These are phyloP conservation scores for Octodonta nipae DNA, from an alignment of 2,888 invertebrate genomes.

Conservation along the genomic window DNA sequence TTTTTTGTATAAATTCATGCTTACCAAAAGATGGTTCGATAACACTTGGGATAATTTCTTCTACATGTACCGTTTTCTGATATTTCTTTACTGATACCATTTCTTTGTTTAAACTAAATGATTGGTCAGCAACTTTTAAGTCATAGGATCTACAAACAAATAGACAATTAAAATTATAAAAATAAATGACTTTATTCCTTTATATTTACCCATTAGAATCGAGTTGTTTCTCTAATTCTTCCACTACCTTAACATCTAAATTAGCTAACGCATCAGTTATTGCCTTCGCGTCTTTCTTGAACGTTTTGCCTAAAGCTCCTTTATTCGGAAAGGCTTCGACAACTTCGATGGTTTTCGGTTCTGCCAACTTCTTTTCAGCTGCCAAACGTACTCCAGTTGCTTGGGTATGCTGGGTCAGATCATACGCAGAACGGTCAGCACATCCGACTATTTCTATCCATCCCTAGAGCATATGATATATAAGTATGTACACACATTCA, in stretches of 20 bases:
- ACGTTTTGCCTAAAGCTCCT: slow-evolving; percentile 77
- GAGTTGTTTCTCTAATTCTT: slow-evolving; percentile 47
- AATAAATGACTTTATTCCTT: too few species aligned
- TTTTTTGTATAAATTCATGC: too few species aligned
- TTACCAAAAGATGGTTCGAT: slow-evolving; percentile 96
- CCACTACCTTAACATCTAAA: slow-evolving; percentile 45
- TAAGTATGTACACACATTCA: too few species aligned
- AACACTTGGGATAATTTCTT: slow-evolving; percentile 93
- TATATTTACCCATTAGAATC: slow-evolving; percentile 48
- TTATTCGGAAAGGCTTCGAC: slow-evolving; percentile 75
- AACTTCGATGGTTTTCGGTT: slow-evolving; percentile 65
- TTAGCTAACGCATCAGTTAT: slow-evolving; percentile 60
- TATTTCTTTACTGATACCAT: slow-evolving; percentile 69
- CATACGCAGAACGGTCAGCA: slow-evolving; percentile 96
- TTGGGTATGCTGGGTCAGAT: slow-evolving; percentile 84
- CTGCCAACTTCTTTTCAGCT: slow-evolving; percentile 76
- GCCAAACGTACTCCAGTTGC: slow-evolving; percentile 83
- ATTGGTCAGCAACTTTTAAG: slow-evolving; percentile 41
- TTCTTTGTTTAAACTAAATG: slow-evolving; percentile 57
- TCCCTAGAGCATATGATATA: too few species aligned
- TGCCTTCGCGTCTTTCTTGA: slow-evolving; percentile 82
- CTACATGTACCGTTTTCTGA: slow-evolving; percentile 82
- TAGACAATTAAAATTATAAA: too few species aligned
- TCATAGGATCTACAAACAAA: slow-evolving; percentile 40
- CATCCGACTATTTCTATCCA: slow-evolving; percentile 99